Base-by-base conservation (phyloP, 2,888 invertebrate genomes). In the Agrochola litura region DNA sequence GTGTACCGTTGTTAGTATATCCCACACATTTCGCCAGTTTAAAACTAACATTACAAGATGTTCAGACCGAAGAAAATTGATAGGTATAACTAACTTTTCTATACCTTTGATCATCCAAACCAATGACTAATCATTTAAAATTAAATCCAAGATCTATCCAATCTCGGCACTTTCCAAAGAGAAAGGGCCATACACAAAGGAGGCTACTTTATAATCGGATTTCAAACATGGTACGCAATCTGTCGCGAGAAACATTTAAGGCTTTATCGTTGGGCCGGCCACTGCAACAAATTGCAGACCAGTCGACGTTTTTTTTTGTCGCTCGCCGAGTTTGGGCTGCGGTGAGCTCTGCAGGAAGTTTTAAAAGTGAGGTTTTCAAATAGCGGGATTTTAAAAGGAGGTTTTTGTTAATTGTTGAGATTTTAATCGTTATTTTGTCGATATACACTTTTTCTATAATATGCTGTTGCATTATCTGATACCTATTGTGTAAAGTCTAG, bases 201-300 rank as follows among this genome's bases (percentile, higher is more conserved):
- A 81, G 79, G 84, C 81, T 86, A 79, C 80, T 89, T 88, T 89
- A 89, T 89, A 88, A 89, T 88, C 88, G 81, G 81, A 88, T 86
- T 83, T 89, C 85, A 89, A 89, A 89, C 88, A 89, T 83, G 89
- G 89, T 22, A 85, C 82, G 86, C 87, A 89, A 89, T 89, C 88
- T 89, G 89, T 89, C 90, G 86, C 78, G 72, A 75, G 69, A 78
- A 82, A 82, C 88, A 83, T 89, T 91, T 90, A 90, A 89, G 90
- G 90, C 83, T 88, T 90, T 90, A 90, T 90, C 88, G 88, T 73
- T 81, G 82, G 81, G 82, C 72, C 81, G 83, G 81, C 66, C 81
- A 82, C 73, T 74, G 81, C 86, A 87, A 90, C 90, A 90, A 89
- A 90, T 90, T 90, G 89, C 88, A 43, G 77, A 68, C 81, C 76